Base-by-base conservation (phyloP, 92 coral and sea anemone species). In the Scolanthus callimorphus region DNA sequence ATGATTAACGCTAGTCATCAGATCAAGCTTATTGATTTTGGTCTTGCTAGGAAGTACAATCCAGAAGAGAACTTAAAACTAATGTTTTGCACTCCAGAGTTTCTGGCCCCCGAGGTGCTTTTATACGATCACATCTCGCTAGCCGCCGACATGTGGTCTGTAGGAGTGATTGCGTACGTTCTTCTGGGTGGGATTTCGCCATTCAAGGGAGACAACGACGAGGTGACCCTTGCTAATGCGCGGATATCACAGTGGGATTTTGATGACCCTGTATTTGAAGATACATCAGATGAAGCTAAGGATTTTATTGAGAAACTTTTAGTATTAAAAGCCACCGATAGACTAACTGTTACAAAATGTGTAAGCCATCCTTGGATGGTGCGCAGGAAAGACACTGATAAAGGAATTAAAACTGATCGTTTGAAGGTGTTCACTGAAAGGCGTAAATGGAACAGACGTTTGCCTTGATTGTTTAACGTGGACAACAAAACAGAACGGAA, bases 61-160 rank as follows among this genome's bases (percentile, higher is more conserved):
- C 88, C 85, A 11, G 69, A 75, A 30, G 70, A n/a, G n/a, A n/a
- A n/a, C n/a, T n/a, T n/a, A n/a, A n/a, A n/a, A 81, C 88, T 44
- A 86, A 88, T 29, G 95, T 80, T 65, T 58, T 86, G 27, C 81
- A 88, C 88, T 79, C n/a, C n/a, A n/a, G n/a, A n/a, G 12, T 29
- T 46, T 62, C 3, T 68, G 87, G 97, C 97, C 20, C 97, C 97
- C 27, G 97, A 91, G 61, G 66, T 91, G 31, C 90, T 91, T 11
- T 86, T 79, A 67, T 91, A 91, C 38, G 97, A 91, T 25, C 50
- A 71, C 0, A 84, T 91, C 13, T 63, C 95, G 0, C 81, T 82
- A 1, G 84, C 97, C 50, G 85, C 97, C 0, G 97, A 91, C 72
- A 91, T 91, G 97, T 91, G 97, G 97, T 91, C 95, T 9, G 76